phyloP scores from a whole-genome alignment of 2,113 vertebrate species.

The Bucco capensis region DNA sequence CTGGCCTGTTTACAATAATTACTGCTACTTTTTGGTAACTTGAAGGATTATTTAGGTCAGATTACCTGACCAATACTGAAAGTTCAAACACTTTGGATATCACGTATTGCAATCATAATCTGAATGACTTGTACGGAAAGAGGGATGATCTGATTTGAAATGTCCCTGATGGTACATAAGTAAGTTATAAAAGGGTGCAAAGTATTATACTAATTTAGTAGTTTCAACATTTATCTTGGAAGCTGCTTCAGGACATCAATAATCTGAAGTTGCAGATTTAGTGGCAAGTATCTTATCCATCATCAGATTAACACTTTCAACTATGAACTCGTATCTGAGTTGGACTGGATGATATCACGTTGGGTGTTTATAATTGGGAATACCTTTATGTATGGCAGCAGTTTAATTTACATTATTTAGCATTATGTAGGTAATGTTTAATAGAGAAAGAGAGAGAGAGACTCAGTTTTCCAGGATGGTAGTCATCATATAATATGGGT shows the following conservation, averaged over 20 bases:
- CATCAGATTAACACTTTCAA: not conserved
- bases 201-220: not conserved
- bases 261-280: not conserved
- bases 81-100: not conserved
- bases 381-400: not conserved
- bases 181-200: not conserved
- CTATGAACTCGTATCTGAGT: not conserved
- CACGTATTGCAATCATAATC: not conserved
- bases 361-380: not conserved
- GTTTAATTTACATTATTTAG: not conserved
- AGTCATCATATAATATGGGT: not conserved
- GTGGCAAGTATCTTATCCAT: not conserved
- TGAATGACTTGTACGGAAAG: not conserved
- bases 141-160: not conserved
- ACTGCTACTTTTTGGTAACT: not conserved
- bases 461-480: not conserved
- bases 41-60: not conserved
- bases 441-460: not conserved
- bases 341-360: not conserved
- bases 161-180: not conserved
- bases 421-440: not conserved
- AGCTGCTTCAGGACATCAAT: not conserved
- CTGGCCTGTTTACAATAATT: not conserved
- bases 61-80: not conserved
- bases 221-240: not conserved